A percentile compares a stretch with the other conserved stretches of the same genome.
Conservation (phyloP, 2,113 vertebrate genomes). For the Archilochus colubris region DNA sequence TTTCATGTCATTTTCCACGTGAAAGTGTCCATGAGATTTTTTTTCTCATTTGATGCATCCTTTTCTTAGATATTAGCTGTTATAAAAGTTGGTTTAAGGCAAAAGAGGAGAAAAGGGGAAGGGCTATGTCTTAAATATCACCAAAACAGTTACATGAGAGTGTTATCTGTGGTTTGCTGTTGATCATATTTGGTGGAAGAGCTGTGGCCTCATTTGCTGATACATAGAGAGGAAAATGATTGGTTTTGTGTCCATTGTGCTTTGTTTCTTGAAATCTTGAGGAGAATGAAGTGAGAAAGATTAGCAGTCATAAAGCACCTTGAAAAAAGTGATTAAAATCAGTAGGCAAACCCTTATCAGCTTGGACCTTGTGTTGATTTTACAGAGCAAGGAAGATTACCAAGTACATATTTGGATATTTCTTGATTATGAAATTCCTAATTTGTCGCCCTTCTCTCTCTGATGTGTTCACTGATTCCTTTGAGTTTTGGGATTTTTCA, state of each 20-base stretch:
- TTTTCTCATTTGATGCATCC: not conserved
- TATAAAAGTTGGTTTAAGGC: not conserved
- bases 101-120: not conserved
- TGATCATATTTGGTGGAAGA: not conserved
- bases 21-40: not conserved
- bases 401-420: not conserved
- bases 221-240: not conserved
- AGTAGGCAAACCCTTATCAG: accelerated
- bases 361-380: not conserved
- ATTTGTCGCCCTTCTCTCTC: not conserved
- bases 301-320: not conserved
- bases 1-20: not conserved
- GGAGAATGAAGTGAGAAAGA: not conserved
- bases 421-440: not conserved
- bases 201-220: not conserved
- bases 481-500: not conserved
- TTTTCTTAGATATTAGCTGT: not conserved
- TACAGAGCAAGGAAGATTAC: not conserved
- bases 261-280: not conserved
- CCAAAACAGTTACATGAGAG: not conserved
- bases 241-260: not conserved
- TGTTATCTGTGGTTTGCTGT: not conserved
- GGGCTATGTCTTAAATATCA: not conserved
- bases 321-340: not conserved
- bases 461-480: not conserved